Evolutionary conservation across 2,888 invertebrate genomes (phyloP), one percentile per base, ranked within the genome.

Genomic region (Ormyrus nitidulus): DNA sequence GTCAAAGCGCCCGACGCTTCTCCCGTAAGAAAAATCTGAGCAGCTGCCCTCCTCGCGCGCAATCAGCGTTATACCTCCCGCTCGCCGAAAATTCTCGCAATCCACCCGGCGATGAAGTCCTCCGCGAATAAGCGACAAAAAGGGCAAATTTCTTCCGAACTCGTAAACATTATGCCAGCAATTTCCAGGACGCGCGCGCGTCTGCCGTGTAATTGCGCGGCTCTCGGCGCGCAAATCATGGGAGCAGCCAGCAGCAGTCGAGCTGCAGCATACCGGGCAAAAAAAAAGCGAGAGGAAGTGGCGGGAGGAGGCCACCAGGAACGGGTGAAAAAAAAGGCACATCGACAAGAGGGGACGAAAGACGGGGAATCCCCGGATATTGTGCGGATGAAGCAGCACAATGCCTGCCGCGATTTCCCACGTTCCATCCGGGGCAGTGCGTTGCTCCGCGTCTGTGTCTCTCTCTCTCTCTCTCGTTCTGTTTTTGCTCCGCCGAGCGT

Each of bases 161-260:
- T 77, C 72, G 69, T 69, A 77, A 68, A 66, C 69, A 71, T 71
- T 46, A 46, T 53, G 73, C 34, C 54, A 13, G 65, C 61, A 64
- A 74, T 82, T 82, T 74, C 69, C 77, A 79, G 65, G 83, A 68
- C 81, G 79, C 81, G 79, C 61, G n/a, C 61, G n/a, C 56, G 10
- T 51, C 56, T 77, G 6, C n/a, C 72, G 66, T 46, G 56, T 85
- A 86, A 85, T 85, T 85, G 82, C 83, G 81, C 78, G 19, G 1
- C 19, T 19, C 19, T 82, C 71, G 80, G 78, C 82, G 79, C 84
- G 81, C 81, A 85, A 86, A 87, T 86, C 86, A 86, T 84, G 85
- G 83, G 82, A 85, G 71, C 81, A 77, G 34, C 34, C 3, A 4
- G 19, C 19, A 34, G 34, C 34, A 34, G 34, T 34, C 13, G 48